phyloP scores from a whole-genome alignment of 2,797 vertebrate species.

The Peromyscus attwateri region DNA sequence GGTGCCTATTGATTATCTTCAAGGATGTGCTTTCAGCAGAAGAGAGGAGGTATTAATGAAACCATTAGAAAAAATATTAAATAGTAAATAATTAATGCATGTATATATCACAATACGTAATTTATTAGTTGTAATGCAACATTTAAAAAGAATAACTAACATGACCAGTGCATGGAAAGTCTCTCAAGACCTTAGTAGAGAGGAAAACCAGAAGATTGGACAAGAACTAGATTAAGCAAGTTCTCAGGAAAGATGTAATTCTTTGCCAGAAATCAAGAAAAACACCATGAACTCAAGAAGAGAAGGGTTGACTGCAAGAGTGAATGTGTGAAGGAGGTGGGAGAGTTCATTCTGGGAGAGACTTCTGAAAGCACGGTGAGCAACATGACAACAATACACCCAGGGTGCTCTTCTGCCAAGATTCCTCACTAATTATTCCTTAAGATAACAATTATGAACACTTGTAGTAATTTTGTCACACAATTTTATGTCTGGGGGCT shows the following conservation, averaged over 20 bases:
- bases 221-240: background rate
- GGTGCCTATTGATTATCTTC: background rate
- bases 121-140: background rate
- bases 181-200: background rate
- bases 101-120: background rate
- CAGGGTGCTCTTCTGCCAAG: background rate
- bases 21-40: background rate
- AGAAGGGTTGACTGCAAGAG: background rate
- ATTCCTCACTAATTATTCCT: conserved; percentile 37
- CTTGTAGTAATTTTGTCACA: conserved; percentile 35
- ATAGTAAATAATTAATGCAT: background rate
- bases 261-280: background rate
- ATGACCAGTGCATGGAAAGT: background rate
- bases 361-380: background rate
- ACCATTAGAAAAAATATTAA: background rate
- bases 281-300: conserved; percentile 29
- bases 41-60: conserved; percentile 26
- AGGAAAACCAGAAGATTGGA: background rate
- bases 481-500: conserved; percentile 25
- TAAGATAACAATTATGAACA: conserved; percentile 36
- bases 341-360: conserved; percentile 5
- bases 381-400: background rate
- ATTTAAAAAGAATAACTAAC: conserved; percentile 21
- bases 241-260: background rate
- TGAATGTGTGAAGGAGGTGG: background rate